Evolutionary conservation across 2,888 invertebrate species (phyloP).

Genomic region (Bugula neritina): DNA sequence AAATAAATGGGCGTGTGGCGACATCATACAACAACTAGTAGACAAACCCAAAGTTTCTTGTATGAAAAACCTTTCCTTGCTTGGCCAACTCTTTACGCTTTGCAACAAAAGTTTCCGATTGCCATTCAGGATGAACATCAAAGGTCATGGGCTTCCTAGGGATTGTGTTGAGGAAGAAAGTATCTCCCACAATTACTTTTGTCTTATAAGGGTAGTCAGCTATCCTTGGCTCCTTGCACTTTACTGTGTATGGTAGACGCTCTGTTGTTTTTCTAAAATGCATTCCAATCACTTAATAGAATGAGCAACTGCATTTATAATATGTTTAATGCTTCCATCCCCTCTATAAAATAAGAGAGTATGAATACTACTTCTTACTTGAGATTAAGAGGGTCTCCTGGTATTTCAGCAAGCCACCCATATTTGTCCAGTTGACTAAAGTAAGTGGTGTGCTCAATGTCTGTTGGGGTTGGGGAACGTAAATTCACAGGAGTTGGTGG

Average conservation of each 20-base stretch:
- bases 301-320: not conserved
- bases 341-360: slow-evolving; percentile 1
- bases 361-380: slow-evolving; percentile 36
- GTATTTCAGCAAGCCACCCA: slow-evolving; percentile 48
- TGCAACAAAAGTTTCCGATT: slow-evolving; percentile 47
- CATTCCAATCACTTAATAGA: not conserved
- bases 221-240: slow-evolving; percentile 37
- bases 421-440: slow-evolving; percentile 38
- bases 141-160: slow-evolving; percentile 42
- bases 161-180: slow-evolving; percentile 51
- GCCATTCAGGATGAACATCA: slow-evolving; percentile 47
- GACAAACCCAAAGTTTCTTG: slow-evolving; percentile 46
- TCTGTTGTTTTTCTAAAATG: slow-evolving; percentile 29
- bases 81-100: slow-evolving; percentile 48
- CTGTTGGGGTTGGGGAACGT: slow-evolving; percentile 4
- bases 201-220: slow-evolving; percentile 41
- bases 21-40: too few species aligned
- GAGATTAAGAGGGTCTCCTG: slow-evolving; percentile 44
- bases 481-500: slow-evolving; percentile 8
- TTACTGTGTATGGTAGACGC: slow-evolving; percentile 41
- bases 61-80: slow-evolving; percentile 41
- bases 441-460: slow-evolving; percentile 34
- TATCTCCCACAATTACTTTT: slow-evolving; percentile 46
- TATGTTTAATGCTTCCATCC: too few species aligned
- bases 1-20: too few species aligned